Conservation (phyloP, 2,113 vertebrate genomes). For the Tichodroma muraria region DNA sequence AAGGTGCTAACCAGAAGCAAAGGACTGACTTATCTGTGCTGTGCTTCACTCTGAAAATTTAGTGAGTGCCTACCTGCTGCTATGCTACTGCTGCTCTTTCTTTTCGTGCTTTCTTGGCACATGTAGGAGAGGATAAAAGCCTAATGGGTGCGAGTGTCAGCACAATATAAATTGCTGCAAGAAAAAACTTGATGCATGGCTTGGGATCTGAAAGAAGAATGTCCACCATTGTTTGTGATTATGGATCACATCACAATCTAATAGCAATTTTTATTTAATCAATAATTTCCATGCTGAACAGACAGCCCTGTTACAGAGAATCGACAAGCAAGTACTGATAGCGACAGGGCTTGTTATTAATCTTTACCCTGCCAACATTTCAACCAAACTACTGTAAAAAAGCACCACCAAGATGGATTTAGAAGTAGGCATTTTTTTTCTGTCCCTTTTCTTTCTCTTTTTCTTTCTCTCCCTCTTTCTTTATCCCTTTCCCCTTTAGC, state of each 20-base stretch:
- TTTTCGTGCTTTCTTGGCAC: constrained; percentile 54
- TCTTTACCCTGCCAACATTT: constrained; percentile 89
- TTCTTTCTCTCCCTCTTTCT: neutral
- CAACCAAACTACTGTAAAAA: constrained; percentile 86
- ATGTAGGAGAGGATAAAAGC: constrained; percentile 65
- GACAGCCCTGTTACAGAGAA: constrained; percentile 88
- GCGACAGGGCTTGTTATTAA: constrained; percentile 85
- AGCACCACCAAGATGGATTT: constrained; percentile 87
- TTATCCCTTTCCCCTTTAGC: neutral
- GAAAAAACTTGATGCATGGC: constrained; percentile 84
- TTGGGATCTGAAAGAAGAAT: constrained; percentile 73
- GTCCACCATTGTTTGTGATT: constrained; percentile 80
- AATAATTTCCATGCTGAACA: constrained; percentile 98
- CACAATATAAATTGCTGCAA: constrained; percentile 81
- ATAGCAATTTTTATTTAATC: constrained; percentile 98
- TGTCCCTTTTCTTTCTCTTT: neutral
- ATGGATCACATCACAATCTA: constrained; percentile 91
- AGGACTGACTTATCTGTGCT: neutral
- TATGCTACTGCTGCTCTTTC: constrained; percentile 34
- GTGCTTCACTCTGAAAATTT: neutral
- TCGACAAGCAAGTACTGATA: constrained; percentile 97
- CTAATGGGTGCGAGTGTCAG: constrained; percentile 73
- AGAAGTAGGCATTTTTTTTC: constrained; percentile 36
- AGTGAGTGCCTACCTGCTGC: neutral
- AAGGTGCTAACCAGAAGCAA: neutral